Evolutionary conservation across 2,888 invertebrate genomes (phyloP).

Genomic region (Galeruca laticollis): DNA sequence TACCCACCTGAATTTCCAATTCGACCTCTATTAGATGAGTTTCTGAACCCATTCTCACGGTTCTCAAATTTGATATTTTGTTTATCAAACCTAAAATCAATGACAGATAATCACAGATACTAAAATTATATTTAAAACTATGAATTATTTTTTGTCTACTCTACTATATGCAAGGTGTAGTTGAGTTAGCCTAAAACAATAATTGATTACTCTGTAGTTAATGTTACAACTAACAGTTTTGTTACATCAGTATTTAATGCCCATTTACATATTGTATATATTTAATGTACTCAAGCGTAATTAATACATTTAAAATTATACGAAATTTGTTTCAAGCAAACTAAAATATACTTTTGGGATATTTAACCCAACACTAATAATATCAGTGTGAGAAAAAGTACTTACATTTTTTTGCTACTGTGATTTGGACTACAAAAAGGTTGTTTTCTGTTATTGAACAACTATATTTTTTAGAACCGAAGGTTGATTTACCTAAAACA

Average conservation of each 20-base stretch:
- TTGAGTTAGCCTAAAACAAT: too few species aligned
- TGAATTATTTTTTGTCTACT: too few species aligned
- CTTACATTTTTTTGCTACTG: constrained; percentile 19
- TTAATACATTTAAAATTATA: background rate
- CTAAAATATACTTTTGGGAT: background rate
- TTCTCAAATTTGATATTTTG: constrained; percentile 21
- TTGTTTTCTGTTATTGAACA: background rate
- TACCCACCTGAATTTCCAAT: constrained; percentile 23
- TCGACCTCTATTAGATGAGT: constrained; percentile 16
- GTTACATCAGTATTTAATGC: background rate
- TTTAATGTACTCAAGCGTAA: background rate
- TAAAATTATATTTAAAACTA: too few species aligned
- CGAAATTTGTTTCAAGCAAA: background rate
- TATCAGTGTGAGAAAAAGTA: background rate
- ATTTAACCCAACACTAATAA: background rate
- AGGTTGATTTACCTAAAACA: constrained; percentile 19
- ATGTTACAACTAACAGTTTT: background rate
- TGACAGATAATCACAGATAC: background rate
- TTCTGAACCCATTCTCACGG: constrained; percentile 19
- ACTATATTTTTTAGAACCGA: constrained; percentile 21
- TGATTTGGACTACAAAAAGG: background rate
- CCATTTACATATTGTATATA: background rate
- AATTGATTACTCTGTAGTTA: too few species aligned
- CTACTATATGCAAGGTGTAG: too few species aligned
- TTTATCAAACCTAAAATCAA: constrained; percentile 18